Conservation (phyloP, 2,797 vertebrate genomes). For the Pagetopsis macropterus region DNA sequence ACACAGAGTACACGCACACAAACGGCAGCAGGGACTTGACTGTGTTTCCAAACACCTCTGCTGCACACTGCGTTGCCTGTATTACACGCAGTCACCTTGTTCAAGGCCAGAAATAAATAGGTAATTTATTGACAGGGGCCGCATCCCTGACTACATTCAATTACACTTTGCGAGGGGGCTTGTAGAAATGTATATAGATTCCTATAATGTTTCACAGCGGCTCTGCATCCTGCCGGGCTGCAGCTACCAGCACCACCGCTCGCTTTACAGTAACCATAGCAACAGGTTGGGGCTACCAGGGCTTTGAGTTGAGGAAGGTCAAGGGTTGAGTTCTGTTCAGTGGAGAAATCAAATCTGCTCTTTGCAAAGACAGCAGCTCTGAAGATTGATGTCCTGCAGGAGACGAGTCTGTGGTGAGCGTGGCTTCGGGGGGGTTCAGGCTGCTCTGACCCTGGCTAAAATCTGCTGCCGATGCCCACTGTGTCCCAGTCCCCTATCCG, state of each 20-base stretch:
- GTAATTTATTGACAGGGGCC: constrained; percentile 65
- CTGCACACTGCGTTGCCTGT: constrained; percentile 31
- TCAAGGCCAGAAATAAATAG: constrained; percentile 71
- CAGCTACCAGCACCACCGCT: constrained; percentile 36
- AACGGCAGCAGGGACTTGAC: constrained; percentile 35
- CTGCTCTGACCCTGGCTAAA: constrained; percentile 64
- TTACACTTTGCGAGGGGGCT: constrained; percentile 48
- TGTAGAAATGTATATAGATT: constrained; percentile 58
- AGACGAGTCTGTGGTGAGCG: constrained; percentile 51
- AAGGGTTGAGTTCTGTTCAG: constrained; percentile 78
- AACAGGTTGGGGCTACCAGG: constrained; percentile 69
- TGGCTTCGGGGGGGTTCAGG: constrained; percentile 35
- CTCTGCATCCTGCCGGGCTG: constrained; percentile 58
- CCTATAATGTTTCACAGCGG: constrained; percentile 52
- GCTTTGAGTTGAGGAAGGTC: constrained; percentile 73
- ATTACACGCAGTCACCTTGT: constrained; percentile 64
- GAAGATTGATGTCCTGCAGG: constrained; percentile 77
- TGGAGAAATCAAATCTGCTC: constrained; percentile 78
- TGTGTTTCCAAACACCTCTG: constrained; percentile 52
- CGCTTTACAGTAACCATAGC: constrained; percentile 77
- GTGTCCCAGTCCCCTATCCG: constrained; percentile 51
- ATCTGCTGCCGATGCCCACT: constrained; percentile 53
- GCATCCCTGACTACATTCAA: constrained; percentile 56
- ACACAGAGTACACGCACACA: constrained; percentile 35
- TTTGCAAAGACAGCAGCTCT: constrained; percentile 75